Evolutionary conservation across 2,113 vertebrate genomes (phyloP), one percentile per base, ranked within the genome.

Genomic region (Sturnira hondurensis): DNA sequence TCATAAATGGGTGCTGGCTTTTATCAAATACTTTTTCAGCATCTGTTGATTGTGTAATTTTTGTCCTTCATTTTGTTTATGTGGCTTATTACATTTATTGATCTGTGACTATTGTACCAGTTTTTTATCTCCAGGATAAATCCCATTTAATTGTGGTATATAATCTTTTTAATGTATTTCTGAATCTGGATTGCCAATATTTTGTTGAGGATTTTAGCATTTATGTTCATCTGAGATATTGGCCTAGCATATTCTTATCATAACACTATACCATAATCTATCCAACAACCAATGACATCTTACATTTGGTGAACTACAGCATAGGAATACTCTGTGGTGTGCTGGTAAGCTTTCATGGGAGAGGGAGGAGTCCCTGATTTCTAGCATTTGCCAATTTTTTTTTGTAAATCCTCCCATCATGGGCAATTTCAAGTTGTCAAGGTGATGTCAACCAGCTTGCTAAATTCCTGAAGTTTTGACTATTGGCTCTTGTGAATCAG

Each of bases 381-480:
- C 20, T 43, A 38, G 19, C 33, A 52, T 67, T 95, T 65, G 15
- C 41, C 45, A 84, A 38, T 84, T 85, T 95, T 85, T 73, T 45
- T 86, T 31, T 82, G 26, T n/a, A 73, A 87, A 68, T 78, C 43
- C 7, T 88, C 36, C 80, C 28, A 86, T 4, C 9, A 26, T 56
- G 77, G 54, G 65, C 28, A 67, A 47, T 94, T 95, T 82, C 47
- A 65, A 73, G 43, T 70, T 73, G 82, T 52, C 9, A 65, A 2
- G 88, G 45, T 88, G 77, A 95, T 14, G 28, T 36, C 52, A 47
- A 7, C 58, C 58, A 93, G 33, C 19, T 68, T 84, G 54, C 80
- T 61, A 68, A 97, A 91, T 68, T 90, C n/a, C 47, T 84, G 26
- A 82, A 86, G 63, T 28, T 70, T 81, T 92, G 70, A 90, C 58